Evolutionary conservation across 2,888 invertebrate species (phyloP).

Genomic region (Latrodectus elegans): DNA sequence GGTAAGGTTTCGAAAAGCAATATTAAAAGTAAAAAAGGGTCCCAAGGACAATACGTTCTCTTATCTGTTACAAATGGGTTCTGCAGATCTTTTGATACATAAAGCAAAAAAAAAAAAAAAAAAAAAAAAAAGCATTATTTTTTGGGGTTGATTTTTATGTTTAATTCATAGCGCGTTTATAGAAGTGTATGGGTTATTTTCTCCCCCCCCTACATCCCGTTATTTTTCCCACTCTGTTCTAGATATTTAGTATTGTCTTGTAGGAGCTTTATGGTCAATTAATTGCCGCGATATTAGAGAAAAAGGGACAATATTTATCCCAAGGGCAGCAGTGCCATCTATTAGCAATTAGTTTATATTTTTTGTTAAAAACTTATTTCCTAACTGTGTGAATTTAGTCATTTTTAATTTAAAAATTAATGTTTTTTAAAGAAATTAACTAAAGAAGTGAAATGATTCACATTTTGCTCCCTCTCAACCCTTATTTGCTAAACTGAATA

Average conservation of each 20-base stretch:
- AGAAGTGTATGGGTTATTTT: no score
- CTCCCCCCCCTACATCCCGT: no score
- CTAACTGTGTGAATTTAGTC: no score
- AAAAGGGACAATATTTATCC: not conserved
- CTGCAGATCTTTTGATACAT: constrained; percentile 20
- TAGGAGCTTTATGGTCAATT: not conserved
- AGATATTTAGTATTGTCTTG: not conserved
- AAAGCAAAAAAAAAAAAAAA: no score
- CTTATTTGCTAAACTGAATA: no score
- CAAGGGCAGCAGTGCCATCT: not conserved
- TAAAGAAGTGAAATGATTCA: no score
- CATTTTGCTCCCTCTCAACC: no score
- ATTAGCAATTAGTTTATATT: not conserved
- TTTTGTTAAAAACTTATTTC: not conserved
- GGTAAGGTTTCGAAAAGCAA: constrained; percentile 21
- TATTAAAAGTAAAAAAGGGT: constrained; percentile 9
- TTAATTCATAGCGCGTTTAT: no score
- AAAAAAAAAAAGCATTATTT: no score
- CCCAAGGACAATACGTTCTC: constrained; percentile 53
- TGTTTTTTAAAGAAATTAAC: no score
- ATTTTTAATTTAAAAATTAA: no score
- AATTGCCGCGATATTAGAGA: not conserved
- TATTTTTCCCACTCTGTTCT: not conserved
- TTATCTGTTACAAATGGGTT: constrained; percentile 56
- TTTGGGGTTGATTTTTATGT: no score